Base-by-base conservation (phyloP, 1,140 invertebrate species). In the Contarinia nasturtii region DNA sequence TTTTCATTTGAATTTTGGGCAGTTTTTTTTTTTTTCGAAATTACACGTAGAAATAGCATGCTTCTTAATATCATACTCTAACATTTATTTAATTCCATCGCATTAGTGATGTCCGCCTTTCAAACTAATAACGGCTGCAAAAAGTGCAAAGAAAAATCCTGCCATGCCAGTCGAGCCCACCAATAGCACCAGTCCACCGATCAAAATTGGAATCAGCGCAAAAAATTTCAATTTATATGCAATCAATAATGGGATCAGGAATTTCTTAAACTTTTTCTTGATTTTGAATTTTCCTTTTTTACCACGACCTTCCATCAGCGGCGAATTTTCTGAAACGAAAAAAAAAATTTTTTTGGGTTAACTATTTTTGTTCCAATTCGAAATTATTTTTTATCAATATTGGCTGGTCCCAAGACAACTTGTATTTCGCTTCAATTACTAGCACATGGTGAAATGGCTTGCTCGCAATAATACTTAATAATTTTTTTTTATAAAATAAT, bases 201-300 rank as follows among this genome's bases (percentile, higher is more conserved):
- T 69, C 53, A 87, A 59, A 0, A 82, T 68, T 2, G 84, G 84
- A 17, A 86, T 72, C 36, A 87, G 59, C 2, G 80, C 76, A 53
- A 86, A 73, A 58, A 86, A 85, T 57, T 87, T 87, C 55, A 87
- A 59, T 59, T 86, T 86, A 59, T 86, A 86, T 0, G 82, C 82
- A 50, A 86, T 56, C 18, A 87, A 61, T 12, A 87, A 62, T 1
- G 83, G 80, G 53, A 86, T 61, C 60, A 86, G 64, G 54, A 77
- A 78, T 50, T 77, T 77, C 45, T 74, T 76, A 34, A 76, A 70
- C 61, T 77, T 75, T 52, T 76, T 76, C 50, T 67, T 71, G 38
- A 72, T 60, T 45, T 65, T 57, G 37, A 53, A 46, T 52, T 65
- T 66, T 51, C 61, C 63, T 21, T 20, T 8, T 7, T 14, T 19